Evolutionary conservation across 2,888 invertebrate species (phyloP).

Genomic region (Temnothorax ravouxi): DNA sequence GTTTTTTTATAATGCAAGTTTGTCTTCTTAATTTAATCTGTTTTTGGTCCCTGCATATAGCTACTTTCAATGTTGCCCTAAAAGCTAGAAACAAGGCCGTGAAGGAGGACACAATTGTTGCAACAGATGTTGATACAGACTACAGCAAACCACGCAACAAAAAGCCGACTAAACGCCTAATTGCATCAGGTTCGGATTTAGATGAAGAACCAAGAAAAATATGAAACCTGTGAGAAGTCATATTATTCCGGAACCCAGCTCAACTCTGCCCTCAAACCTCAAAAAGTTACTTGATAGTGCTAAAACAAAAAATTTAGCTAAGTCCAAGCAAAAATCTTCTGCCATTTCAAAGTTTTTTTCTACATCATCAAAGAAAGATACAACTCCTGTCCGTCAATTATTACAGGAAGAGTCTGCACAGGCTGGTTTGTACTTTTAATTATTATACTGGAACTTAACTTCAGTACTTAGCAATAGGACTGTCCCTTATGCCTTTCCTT

Average conservation of each 20-base stretch:
- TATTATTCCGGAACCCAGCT: no score
- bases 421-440: constrained; percentile 7
- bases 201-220: no score
- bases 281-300: no score
- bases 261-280: no score
- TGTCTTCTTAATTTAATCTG: not conserved
- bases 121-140: not conserved
- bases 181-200: no score
- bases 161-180: not conserved
- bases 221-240: no score
- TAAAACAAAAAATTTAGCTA: not conserved
- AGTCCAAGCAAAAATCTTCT: no score
- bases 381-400: not conserved
- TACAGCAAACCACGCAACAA: not conserved
- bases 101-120: not conserved
- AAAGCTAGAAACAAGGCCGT: constrained; percentile 6
- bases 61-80: not conserved
- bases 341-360: not conserved
- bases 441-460: not conserved
- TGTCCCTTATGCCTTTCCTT: not conserved
- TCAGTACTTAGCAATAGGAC: not conserved
- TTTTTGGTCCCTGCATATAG: not conserved
- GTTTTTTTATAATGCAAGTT: not conserved
- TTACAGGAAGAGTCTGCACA: not conserved
- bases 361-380: not conserved